Evolutionary conservation across 2,797 vertebrate species (phyloP).

Genomic region (Catharus ustulatus): DNA sequence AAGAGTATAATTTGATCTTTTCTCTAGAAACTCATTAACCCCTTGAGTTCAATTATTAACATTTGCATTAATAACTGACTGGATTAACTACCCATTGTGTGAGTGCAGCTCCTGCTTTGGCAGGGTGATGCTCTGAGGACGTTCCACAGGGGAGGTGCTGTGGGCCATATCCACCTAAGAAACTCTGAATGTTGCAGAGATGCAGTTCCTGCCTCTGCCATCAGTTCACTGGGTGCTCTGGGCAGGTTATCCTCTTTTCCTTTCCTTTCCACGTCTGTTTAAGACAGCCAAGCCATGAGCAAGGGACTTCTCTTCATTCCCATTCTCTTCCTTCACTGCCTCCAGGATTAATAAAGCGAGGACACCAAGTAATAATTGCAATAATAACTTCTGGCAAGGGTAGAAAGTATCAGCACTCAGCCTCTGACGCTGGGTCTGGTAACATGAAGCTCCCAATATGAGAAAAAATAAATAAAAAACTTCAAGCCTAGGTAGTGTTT

Average conservation of each 20-base stretch:
- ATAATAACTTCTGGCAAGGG: neutral
- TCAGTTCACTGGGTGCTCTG: neutral
- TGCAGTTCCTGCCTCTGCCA: neutral
- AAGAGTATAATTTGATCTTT: constrained; percentile 53
- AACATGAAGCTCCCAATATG: neutral
- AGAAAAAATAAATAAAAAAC: neutral
- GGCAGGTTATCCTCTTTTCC: neutral
- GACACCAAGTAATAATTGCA: neutral
- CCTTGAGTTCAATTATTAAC: constrained; percentile 55
- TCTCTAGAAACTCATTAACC: constrained; percentile 49
- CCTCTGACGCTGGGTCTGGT: neutral
- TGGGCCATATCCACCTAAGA: neutral
- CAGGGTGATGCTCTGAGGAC: neutral
- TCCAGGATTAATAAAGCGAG: neutral
- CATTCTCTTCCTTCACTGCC: neutral
- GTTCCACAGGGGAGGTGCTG: neutral
- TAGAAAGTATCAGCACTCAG: neutral
- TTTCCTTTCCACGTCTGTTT: neutral
- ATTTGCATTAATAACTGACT: constrained; percentile 32
- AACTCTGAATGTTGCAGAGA: neutral
- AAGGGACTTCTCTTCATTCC: neutral
- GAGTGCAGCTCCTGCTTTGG: neutral
- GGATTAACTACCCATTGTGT: neutral
- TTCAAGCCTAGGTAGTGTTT: neutral
- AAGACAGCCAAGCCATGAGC: neutral